Evolutionary conservation across 2,113 vertebrate species (phyloP), one percentile per base, ranked within the genome.

Genomic region (Motacilla alba): DNA sequence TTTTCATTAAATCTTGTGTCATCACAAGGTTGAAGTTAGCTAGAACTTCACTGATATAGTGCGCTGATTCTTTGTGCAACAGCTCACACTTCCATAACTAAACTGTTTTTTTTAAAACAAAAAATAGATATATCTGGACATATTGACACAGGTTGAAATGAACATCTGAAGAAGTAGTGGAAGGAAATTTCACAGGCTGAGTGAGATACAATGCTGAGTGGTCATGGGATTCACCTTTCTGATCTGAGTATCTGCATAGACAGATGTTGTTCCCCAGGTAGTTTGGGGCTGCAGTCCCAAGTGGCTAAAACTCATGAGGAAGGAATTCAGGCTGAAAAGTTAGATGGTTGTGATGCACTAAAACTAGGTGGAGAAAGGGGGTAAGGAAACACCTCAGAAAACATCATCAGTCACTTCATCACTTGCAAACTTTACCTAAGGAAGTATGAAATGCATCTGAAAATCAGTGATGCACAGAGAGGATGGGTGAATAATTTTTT

Each of bases 351-450:
- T 41, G 3, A 10, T 44, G 43, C 21, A 49, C 44, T 74, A 81
- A 84, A 70, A 69, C 5, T 23, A 18, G 2, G 1, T 39, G 18
- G n/a, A 59, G 6, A 78, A 22, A 56, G 1, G 0, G 1, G 33
- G 4, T 35, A 67, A 53, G 35, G 28, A 82, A 87, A 79, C 14
- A 59, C 10, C 8, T 37, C 16, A 56, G 43, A n/a, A 78, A 78
- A 27, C 8, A 23, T 43, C 14, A 28, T 64, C 75, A 28, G 63
- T 53, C 9, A 20, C 35, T 83, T n/a, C 14, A n/a, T 46, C 1
- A 10, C 7, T 53, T 69, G 8, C 2, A 39, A 37, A 14, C 10
- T 87, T 88, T 87, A 59, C 9, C 10, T n/a, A 18, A 27, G 17
- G 10, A 35, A 56, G 46, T 23, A 11, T 20, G 33, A 60, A 75